Percentiles rank a stretch among this genome's conserved stretches.
Conservation (phyloP, 2,113 vertebrate species). For the Macquaria ambigua region DNA sequence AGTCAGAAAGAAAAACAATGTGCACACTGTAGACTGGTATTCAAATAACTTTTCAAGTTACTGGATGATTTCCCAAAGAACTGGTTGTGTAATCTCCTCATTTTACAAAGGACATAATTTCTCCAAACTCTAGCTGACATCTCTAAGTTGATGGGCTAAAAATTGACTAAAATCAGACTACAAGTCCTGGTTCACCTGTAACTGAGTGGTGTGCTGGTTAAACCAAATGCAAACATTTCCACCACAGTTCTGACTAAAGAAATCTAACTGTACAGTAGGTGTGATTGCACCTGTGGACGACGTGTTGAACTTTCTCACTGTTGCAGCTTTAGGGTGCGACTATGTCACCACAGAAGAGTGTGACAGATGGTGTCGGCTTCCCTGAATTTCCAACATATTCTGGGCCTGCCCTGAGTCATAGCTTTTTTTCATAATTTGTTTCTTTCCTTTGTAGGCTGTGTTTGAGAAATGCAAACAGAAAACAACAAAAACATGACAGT, state of each 20-base stretch:
- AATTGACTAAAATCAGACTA: not conserved
- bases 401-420: not conserved
- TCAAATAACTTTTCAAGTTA: not conserved
- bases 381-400: not conserved
- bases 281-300: conserved; percentile 15
- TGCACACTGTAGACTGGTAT: not conserved
- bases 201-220: not conserved
- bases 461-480: not conserved
- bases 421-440: not conserved
- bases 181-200: not conserved
- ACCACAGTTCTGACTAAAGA: not conserved
- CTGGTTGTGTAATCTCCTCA: not conserved
- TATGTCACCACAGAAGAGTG: conserved; percentile 21
- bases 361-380: conserved; percentile 43
- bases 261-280: not conserved
- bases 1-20: not conserved
- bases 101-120: not conserved
- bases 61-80: not conserved
- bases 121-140: too few relatives aligned
- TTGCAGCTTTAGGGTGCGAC: conserved; percentile 23
- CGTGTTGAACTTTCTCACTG: not conserved
- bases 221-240: not conserved
- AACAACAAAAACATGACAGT: not conserved
- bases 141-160: not conserved
- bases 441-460: not conserved